A percentile compares a stretch with the other conserved stretches of the same genome.
Conservation (phyloP, 2,888 invertebrate species). For the Chloromyia formosa region DNA sequence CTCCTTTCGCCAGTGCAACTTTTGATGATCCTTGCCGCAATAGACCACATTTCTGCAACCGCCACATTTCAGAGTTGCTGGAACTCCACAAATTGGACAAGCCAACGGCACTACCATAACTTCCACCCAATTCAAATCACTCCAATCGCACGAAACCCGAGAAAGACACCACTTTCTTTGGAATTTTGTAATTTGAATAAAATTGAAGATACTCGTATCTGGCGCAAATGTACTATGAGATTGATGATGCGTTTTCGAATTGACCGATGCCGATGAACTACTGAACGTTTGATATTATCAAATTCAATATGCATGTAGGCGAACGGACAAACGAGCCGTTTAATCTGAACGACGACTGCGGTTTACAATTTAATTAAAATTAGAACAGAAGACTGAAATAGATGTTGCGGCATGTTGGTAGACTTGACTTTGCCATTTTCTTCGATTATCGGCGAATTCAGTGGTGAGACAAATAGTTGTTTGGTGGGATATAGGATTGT, state of each 20-base stretch:
- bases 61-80: constrained; percentile 73
- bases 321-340: neutral
- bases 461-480: too few relatives aligned
- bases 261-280: neutral
- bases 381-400: constrained; percentile 22
- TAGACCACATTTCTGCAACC: constrained; percentile 76
- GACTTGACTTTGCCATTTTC: too few relatives aligned
- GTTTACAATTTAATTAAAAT: constrained; percentile 1
- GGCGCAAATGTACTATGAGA: neutral
- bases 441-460: too few relatives aligned
- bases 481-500: too few relatives aligned
- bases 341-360: neutral
- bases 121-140: neutral
- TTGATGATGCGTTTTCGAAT: neutral
- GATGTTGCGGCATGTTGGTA: neutral
- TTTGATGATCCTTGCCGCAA: constrained; percentile 77
- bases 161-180: too few relatives aligned
- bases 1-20: constrained; percentile 74
- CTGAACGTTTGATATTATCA: constrained; percentile 32
- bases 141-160: neutral
- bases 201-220: too few relatives aligned
- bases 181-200: too few relatives aligned
- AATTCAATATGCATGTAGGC: neutral
- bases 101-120: constrained; percentile 50
- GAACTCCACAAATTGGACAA: constrained; percentile 72